Evolutionary conservation across 2,113 vertebrate genomes (phyloP), one percentile per base, ranked within the genome.

Genomic region (Ciconia stormi): DNA sequence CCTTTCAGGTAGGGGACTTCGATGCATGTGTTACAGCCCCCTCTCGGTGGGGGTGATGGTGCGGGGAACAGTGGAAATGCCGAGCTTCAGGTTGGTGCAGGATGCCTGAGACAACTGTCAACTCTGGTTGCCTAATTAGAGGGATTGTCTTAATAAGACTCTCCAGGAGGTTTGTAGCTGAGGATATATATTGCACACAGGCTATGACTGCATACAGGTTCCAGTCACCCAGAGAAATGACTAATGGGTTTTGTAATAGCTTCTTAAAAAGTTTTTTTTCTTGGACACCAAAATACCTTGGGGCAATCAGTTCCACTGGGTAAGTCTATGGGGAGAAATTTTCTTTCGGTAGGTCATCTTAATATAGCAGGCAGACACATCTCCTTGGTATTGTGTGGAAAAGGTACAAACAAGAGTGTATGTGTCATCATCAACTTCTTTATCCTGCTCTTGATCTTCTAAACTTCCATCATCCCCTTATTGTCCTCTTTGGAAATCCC

Each of bases 21-120:
- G 17, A 16, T 22, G 11, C 4, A 1, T 0, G 0, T 47, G 62
- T 70, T 59, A n/a, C 42, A 77, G 36, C 15, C 53, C 27, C 15
- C 10, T 81, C 49, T 77, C 1, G 3, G 25, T 9, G 27, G 11
- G 17, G 26, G 7, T 50, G 36, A 14, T 25, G 16, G 4, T 11
- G 32, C 8, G 29, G 21, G 16, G 5, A 55, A 16, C 44, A 6
- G 6, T 36, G 46, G 59, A n/a, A 78, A 50, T n/a, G 40, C 13
- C 67, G 84, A 67, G 44, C 46, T 90, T 46, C 47, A 38, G 77
- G 47, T 50, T 13, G 27, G 62, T 9, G 29, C 32, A 29, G 69
- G 55, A 34, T 0, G 0, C 3, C n/a, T 17, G 29, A 86, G 55
- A 67, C 10, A 89, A 56, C 23, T 72, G 61, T 17, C 89, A 65